phyloP scores from a whole-genome alignment of 2,888 invertebrate genomes.

The Hesperia comma region DNA sequence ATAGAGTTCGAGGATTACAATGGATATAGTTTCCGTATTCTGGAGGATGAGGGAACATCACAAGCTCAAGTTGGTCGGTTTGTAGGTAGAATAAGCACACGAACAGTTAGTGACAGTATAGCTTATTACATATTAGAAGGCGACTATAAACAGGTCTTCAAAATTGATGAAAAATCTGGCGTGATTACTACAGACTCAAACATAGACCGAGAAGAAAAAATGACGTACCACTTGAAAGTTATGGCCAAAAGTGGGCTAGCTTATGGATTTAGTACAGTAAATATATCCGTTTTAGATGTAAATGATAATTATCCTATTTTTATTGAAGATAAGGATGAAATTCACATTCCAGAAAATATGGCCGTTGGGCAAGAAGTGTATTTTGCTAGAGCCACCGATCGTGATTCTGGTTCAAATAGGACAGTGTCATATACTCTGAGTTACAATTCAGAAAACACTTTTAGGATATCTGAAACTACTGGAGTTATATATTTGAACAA shows the following conservation, averaged over 20 bases:
- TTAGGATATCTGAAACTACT: slow-evolving; percentile 92
- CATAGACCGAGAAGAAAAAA: slow-evolving; percentile 92
- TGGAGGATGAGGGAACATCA: slow-evolving; percentile 90
- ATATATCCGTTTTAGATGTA: slow-evolving; percentile 92
- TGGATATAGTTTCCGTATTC: slow-evolving; percentile 92
- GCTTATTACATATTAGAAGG: slow-evolving; percentile 92
- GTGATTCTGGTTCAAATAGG: slow-evolving; percentile 95
- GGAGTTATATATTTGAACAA: slow-evolving; percentile 95
- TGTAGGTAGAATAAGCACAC: slow-evolving; percentile 90
- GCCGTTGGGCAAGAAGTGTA: slow-evolving; percentile 97
- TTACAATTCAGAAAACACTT: slow-evolving; percentile 91
- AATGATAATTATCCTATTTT: slow-evolving; percentile 97
- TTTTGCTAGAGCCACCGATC: slow-evolving; percentile 93
- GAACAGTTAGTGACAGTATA: slow-evolving; percentile 85
- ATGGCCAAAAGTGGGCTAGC: slow-evolving; percentile 90
- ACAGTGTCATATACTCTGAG: slow-evolving; percentile 91
- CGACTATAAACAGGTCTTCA: slow-evolving; percentile 90
- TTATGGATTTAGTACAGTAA: slow-evolving; percentile 91
- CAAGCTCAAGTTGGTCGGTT: slow-evolving; percentile 86
- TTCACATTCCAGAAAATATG: slow-evolving; percentile 92
- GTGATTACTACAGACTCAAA: slow-evolving; percentile 89
- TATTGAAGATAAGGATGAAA: slow-evolving; percentile 90
- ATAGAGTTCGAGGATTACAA: slow-evolving; percentile 90
- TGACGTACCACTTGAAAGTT: slow-evolving; percentile 91
- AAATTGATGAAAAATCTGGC: slow-evolving; percentile 91